Evolutionary conservation across 2,888 invertebrate genomes (phyloP).

Genomic region (Resseliella maxima): DNA sequence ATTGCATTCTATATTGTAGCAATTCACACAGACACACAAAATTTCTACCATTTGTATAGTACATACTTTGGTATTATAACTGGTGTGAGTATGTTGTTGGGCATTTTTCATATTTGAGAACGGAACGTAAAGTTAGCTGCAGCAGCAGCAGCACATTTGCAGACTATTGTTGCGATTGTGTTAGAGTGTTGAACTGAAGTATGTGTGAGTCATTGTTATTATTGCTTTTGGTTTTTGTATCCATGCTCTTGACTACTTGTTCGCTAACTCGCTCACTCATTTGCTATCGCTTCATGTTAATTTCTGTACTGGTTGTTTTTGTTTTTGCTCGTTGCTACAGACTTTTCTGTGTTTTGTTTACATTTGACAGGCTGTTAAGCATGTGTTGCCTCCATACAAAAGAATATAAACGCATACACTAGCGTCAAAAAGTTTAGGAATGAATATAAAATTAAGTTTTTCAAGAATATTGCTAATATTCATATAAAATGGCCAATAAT

Average conservation of each 20-base stretch:
- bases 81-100: constrained; percentile 30
- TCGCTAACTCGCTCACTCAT: background rate
- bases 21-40: constrained; percentile 17
- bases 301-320: background rate
- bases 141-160: background rate
- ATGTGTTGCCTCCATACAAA: constrained; percentile 12
- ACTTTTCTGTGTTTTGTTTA: constrained; percentile 37
- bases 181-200: constrained; percentile 36
- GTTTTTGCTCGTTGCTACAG: background rate
- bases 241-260: background rate
- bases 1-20: constrained; percentile 16
- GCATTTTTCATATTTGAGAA: background rate
- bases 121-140: background rate
- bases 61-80: background rate
- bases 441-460: too few species aligned
- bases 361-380: constrained; percentile 51
- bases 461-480: background rate
- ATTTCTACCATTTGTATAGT: background rate
- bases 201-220: constrained; percentile 31
- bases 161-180: constrained; percentile 36
- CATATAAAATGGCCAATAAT: background rate
- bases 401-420: too few species aligned
- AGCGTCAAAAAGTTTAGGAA: too few species aligned
- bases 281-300: background rate
- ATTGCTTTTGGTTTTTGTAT: background rate